A percentile compares a stretch with the other conserved stretches of the same genome.
Conservation (phyloP, 2,113 vertebrate genomes). For the Siniperca knerii region DNA sequence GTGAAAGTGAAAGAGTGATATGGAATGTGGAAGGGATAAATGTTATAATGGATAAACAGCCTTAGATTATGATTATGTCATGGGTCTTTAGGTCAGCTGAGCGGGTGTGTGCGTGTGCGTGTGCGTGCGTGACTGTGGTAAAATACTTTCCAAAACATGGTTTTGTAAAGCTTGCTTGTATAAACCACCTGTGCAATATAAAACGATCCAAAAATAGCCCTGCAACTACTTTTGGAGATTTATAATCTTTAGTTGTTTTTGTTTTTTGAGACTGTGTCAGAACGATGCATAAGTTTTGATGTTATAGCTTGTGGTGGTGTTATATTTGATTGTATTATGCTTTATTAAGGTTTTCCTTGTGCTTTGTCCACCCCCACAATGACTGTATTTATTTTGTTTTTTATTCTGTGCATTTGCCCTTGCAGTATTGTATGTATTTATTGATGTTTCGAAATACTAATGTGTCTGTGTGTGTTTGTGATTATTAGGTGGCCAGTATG, state of each 20-base stretch:
- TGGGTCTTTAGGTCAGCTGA: background rate
- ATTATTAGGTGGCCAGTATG: slow-evolving; percentile 87
- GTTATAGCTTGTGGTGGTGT: background rate
- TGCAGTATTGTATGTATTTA: background rate
- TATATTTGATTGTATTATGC: background rate
- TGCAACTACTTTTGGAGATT: background rate
- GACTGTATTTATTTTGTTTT: background rate
- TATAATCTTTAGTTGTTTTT: background rate
- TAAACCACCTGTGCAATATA: background rate
- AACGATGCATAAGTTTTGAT: background rate
- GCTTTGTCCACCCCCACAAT: background rate
- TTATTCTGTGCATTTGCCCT: background rate
- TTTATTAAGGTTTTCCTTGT: background rate
- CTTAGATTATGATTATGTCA: background rate
- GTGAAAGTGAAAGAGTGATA: background rate
- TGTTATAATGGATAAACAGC: background rate
- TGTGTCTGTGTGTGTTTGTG: slow-evolving; percentile 44
- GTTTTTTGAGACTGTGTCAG: background rate
- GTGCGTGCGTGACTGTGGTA: background rate
- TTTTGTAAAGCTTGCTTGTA: background rate
- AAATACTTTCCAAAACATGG: background rate
- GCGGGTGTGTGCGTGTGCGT: background rate
- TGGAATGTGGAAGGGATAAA: background rate
- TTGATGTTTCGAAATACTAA: background rate
- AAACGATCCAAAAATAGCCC: background rate